A percentile compares a stretch with the other conserved stretches of the same genome.
These are phyloP conservation scores for Leptothorax acervorum DNA, from an alignment of 2,888 invertebrate species.

Conservation along the genomic window DNA sequence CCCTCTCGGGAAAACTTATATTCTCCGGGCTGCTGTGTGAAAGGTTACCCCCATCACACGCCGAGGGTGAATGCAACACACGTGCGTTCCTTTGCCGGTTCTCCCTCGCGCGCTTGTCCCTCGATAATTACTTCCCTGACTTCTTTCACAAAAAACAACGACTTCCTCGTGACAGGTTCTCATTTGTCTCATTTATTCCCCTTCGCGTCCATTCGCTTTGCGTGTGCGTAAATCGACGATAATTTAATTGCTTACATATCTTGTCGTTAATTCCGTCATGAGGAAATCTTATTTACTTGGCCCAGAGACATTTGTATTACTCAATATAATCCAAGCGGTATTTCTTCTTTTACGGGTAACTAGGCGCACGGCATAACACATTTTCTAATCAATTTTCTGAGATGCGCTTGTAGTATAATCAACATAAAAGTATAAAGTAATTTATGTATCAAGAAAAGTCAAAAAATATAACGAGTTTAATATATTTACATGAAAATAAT, in stretches of 20 bases:
- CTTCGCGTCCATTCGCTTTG: not conserved
- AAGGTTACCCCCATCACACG: slow-evolving; percentile 76
- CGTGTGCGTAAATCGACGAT: slow-evolving; percentile 9
- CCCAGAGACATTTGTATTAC: not conserved
- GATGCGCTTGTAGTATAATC: not conserved
- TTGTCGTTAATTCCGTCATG: slow-evolving; percentile 28
- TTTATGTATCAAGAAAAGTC: not conserved
- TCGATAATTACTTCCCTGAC: slow-evolving; percentile 72
- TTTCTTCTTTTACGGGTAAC: slow-evolving; percentile 18
- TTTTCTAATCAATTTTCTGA: slow-evolving; percentile 31
- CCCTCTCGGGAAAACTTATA: slow-evolving; percentile 56
- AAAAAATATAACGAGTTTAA: not conserved
- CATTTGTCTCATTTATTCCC: slow-evolving; percentile 32
- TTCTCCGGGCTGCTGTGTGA: slow-evolving; percentile 78
- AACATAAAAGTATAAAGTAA: not conserved
- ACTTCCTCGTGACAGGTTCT: slow-evolving; percentile 29
- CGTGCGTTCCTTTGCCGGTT: slow-evolving; percentile 71
- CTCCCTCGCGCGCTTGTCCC: slow-evolving; percentile 37
- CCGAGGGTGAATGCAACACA: slow-evolving; percentile 75
- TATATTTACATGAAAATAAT: not conserved
- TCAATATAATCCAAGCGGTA: not conserved
- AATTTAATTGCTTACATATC: slow-evolving; percentile 38
- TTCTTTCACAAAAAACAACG: slow-evolving; percentile 52
- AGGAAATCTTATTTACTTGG: slow-evolving; percentile 23
- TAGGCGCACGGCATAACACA: not conserved